phyloP scores from a whole-genome alignment of 2,113 vertebrate species.

The Girardinichthys multiradiatus region DNA sequence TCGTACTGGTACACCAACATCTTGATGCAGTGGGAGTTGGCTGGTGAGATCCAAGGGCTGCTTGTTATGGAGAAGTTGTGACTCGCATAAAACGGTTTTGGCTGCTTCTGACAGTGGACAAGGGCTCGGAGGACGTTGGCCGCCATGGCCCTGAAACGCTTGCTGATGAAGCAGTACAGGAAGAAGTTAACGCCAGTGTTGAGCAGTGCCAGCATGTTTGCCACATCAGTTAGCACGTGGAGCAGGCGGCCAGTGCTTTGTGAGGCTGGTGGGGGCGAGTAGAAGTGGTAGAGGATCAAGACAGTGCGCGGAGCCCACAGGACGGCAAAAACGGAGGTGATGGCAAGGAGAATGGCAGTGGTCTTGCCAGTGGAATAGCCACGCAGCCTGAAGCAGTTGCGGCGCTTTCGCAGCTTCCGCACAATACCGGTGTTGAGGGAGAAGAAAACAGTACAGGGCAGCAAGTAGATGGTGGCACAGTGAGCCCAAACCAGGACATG shows the following conservation, averaged over 20 bases:
- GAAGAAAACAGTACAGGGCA: slow-evolving; percentile 96
- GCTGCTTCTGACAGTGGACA: slow-evolving; percentile 92
- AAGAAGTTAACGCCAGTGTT: slow-evolving; percentile 99
- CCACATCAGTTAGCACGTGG: slow-evolving; percentile 88
- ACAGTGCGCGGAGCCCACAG: slow-evolving; percentile 93
- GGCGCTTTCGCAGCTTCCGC: slow-evolving; percentile 86
- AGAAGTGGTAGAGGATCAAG: slow-evolving; percentile 94
- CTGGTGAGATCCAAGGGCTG: slow-evolving; percentile 97
- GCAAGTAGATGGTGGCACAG: slow-evolving; percentile 91
- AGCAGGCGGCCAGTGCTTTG: slow-evolving; percentile 84
- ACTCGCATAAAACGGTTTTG: slow-evolving; percentile 89
- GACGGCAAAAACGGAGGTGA: slow-evolving; percentile 93
- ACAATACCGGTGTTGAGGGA: slow-evolving; percentile 92
- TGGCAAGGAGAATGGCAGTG: slow-evolving; percentile 93
- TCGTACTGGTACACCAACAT: slow-evolving; percentile 98
- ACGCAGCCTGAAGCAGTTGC: slow-evolving; percentile 90
- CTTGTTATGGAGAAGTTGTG: slow-evolving; percentile 98
- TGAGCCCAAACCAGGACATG: slow-evolving; percentile 95
- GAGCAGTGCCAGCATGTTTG: slow-evolving; percentile 95
- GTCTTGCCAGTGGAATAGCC: slow-evolving; percentile 96
- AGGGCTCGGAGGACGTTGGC: slow-evolving; percentile 89
- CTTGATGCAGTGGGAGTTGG: slow-evolving; percentile 98
- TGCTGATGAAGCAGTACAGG: slow-evolving; percentile 98
- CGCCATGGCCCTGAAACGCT: slow-evolving; percentile 94
- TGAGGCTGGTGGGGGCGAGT: slow-evolving; percentile 84